These are phyloP conservation scores for Unio delphinus DNA, from an alignment of 2,888 invertebrate species.

Conservation along the genomic window DNA sequence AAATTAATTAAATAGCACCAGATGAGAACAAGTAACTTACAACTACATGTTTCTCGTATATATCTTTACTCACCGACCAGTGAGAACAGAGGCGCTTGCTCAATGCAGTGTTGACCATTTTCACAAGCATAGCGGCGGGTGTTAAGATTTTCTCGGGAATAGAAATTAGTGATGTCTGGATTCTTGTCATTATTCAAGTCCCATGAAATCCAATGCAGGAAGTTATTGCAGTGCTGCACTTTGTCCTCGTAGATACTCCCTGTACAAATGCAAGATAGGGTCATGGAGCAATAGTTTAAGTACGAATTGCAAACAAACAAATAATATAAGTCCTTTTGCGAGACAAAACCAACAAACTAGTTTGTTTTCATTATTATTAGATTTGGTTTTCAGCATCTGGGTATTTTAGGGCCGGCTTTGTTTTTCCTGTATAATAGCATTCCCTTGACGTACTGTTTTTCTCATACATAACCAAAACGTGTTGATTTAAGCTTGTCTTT, in stretches of 20 bases:
- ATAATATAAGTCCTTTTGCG: neutral
- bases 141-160: slow-evolving; percentile 36
- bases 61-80: slow-evolving; percentile 39
- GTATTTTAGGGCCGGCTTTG: too few species aligned
- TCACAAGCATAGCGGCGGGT: slow-evolving; percentile 41
- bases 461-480: too few species aligned
- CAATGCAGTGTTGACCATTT: slow-evolving; percentile 45
- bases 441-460: too few species aligned
- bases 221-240: slow-evolving; percentile 49
- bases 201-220: slow-evolving; percentile 56
- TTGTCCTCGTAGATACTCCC: slow-evolving; percentile 47
- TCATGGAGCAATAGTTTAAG: too few species aligned
- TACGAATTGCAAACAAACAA: too few species aligned
- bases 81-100: slow-evolving; percentile 47
- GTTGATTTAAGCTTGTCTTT: too few species aligned
- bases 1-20: too few species aligned
- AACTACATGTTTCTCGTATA: neutral
- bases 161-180: slow-evolving; percentile 44
- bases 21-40: too few species aligned
- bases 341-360: too few species aligned
- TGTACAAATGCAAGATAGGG: slow-evolving; percentile 9
- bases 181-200: slow-evolving; percentile 34
- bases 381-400: too few species aligned
- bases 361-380: too few species aligned
- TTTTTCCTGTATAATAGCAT: too few species aligned